Evolutionary conservation across 1,140 invertebrate genomes (phyloP), one percentile per base, ranked within the genome.

Genomic region (Ptiloglossa arizonensis): DNA sequence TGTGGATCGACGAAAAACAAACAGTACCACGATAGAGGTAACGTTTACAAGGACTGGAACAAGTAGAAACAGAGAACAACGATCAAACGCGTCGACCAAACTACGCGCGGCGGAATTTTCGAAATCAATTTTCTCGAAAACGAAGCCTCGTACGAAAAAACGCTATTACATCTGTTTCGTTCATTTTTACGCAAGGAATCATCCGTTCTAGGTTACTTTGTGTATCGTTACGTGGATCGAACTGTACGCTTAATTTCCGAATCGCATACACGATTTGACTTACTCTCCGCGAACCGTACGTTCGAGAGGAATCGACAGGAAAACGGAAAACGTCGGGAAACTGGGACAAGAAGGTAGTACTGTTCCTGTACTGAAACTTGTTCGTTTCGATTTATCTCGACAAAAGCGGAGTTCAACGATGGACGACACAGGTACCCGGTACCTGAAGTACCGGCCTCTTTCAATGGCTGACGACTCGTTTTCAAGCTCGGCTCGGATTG

Each of bases 321-420:
- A 32, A 11, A 0, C 24, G 5, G 8, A 1, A 44, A 32, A 19
- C 22, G 15, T 44, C 35, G 52, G 13, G 22, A 41, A 69, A 69
- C 52, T 69, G 24, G 67, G 67, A 69, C 67, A 44, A 69, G 67
- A 29, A 38, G 19, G 24, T 32, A 9, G 41, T 6, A 19, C 22
- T 44, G 67, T 69, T 69, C 57, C 32, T 41, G 3, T 38, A 44
- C 54, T 57, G 24, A 69, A 57, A 69, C 52, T 19, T 56, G 52
- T 69, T 69, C 56, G 52, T 56, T 69, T 52, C 67, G 52, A 69
- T 69, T 57, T 56, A 29, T 69, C 50, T 69, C 35, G 66, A 69
- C 29, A 24, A 54, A 54, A 69, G 50, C 66, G 8, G 22, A 11
- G 67, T 29, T 57, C 27, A 44, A 5, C 52, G 50, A 22, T 22